Evolutionary conservation across 2,797 vertebrate genomes (phyloP).

Genomic region (Chloroceryle amazona): DNA sequence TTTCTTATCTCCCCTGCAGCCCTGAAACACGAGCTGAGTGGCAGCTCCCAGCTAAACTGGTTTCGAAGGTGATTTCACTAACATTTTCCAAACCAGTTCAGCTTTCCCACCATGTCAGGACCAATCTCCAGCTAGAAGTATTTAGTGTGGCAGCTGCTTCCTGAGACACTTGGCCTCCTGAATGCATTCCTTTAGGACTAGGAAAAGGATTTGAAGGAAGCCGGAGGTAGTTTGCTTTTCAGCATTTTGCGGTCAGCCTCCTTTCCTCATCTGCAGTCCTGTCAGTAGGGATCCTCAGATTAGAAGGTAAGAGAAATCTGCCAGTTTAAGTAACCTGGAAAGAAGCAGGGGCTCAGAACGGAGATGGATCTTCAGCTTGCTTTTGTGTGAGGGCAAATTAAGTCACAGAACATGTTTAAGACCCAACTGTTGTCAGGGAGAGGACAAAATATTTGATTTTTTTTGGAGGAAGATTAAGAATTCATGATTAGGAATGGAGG

Average conservation of each 20-base stretch:
- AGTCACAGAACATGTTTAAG: background rate
- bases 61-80: background rate
- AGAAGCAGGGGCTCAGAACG: background rate
- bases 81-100: conserved; percentile 11
- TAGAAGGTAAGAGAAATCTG: background rate
- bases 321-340: background rate
- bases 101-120: conserved; percentile 24
- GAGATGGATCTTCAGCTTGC: background rate
- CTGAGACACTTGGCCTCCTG: conserved; percentile 55
- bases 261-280: background rate
- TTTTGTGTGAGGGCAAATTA: background rate
- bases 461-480: background rate
- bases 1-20: background rate
- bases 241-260: conserved; percentile 2
- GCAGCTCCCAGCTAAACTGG: conserved; percentile 3
- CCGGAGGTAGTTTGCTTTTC: background rate
- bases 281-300: background rate
- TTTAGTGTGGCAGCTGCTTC: conserved; percentile 65
- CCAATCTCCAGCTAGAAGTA: background rate
- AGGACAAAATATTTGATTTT: background rate
- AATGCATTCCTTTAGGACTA: conserved; percentile 38
- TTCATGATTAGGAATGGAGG: background rate
- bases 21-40: conserved; percentile 12
- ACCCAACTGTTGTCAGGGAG: background rate
- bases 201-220: conserved; percentile 22